Percentiles rank a stretch among this genome's conserved stretches.
These are phyloP conservation scores for Limnephilus rhombicus DNA, from an alignment of 2,888 invertebrate species.

Conservation along the genomic window DNA sequence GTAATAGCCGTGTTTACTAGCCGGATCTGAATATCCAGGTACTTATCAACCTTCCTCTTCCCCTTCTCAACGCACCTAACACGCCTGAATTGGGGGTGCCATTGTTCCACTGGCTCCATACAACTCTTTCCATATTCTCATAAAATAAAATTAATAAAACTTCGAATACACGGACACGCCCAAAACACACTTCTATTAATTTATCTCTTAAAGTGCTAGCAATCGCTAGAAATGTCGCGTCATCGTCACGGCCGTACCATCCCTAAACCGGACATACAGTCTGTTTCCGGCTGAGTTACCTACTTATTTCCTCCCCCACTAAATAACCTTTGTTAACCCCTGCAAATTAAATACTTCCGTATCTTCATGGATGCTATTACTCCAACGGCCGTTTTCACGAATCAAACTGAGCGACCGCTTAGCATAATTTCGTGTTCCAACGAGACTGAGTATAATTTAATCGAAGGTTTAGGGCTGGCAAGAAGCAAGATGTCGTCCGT, in stretches of 20 bases:
- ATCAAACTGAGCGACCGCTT: not conserved
- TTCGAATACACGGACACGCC: not conserved
- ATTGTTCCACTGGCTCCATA: no score
- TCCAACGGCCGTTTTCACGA: not conserved
- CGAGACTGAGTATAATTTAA: not conserved
- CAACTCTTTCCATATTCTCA: no score
- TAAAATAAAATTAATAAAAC: no score
- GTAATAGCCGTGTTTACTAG: no score
- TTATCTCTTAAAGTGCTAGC: not conserved
- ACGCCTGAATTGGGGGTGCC: no score
- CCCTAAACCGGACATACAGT: conserved; percentile 14
- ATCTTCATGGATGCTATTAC: not conserved
- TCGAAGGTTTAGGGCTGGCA: no score
- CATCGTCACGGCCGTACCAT: not conserved
- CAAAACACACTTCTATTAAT: not conserved
- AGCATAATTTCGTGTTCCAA: not conserved
- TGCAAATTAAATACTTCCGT: not conserved
- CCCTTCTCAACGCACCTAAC: no score
- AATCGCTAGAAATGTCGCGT: not conserved
- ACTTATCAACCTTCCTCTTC: no score
- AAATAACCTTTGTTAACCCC: not conserved
- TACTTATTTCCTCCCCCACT: conserved; percentile 6
- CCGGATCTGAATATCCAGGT: no score
- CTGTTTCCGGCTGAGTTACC: conserved; percentile 6
- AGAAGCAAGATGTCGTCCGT: no score